Base-by-base conservation (phyloP, 1,140 invertebrate genomes). In the Andricus grossulariae region DNA sequence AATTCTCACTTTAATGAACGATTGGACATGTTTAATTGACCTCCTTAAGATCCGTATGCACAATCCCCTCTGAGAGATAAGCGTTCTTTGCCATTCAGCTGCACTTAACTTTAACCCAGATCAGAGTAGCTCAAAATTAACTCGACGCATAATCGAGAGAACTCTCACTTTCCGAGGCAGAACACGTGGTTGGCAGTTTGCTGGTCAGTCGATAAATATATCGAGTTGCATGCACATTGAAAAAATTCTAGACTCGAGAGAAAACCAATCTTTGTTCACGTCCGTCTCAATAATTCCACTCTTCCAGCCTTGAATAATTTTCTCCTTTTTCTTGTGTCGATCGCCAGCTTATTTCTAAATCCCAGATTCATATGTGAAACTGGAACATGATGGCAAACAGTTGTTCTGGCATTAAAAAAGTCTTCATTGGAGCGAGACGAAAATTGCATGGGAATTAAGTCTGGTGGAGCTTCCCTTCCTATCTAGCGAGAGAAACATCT, bases 31-130 rank as follows among this genome's bases (percentile, higher is more conserved):
- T 15, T 66, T 66, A 39, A 66, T 66, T 66, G 60, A 66, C 60
- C 60, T 66, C 60, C 60, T 66, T 66, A 66, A 66, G 60, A 66
- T 66, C 60, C 25, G 60, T 66, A 66, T 66, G 60, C 60, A 66
- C 60, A 66, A 66, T 66, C 25, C 16, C 21, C 60, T 66, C 21
- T 66, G 25, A 66, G 45, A 45, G 60, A 66, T 66, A 66, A 66
- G 60, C 60, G 32, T 66, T 66, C 15, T 45, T 66, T 66, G 60
- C 60, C 60, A 66, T 66, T 66, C 60, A 66, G 60, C 25, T 66
- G 60, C 60, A 66, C 60, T 66, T 66, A 66, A 66, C 60, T 66
- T 66, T 66, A 66, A 66, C 60, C 60, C 60, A 66, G 60, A 66
- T 66, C 60, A 16, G 32, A 66, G 25, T 16, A 5, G 60, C 60